phyloP scores from a whole-genome alignment of 2,797 vertebrate genomes.

The Peromyscus aztecus region DNA sequence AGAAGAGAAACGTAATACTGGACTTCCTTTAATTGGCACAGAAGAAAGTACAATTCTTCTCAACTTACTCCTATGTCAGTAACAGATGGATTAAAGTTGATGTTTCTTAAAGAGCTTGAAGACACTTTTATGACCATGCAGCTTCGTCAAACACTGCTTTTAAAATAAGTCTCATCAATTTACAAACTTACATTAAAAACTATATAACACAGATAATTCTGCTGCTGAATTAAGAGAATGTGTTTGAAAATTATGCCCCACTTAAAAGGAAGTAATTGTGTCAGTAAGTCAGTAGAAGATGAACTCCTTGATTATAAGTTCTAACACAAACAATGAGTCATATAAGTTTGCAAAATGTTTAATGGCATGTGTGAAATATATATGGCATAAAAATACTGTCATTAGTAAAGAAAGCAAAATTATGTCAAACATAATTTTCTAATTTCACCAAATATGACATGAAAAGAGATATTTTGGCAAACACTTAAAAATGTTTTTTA shows the following conservation, averaged over 20 bases:
- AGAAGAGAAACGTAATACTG: neutral
- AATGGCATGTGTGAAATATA: neutral
- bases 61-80: neutral
- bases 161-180: neutral
- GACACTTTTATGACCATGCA: neutral
- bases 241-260: neutral
- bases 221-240: neutral
- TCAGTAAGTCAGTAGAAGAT: neutral
- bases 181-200: neutral
- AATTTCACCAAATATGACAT: neutral
- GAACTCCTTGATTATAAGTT: neutral
- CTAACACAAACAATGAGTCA: neutral
- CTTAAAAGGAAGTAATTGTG: slow-evolving; percentile 7
- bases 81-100: neutral
- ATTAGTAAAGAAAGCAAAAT: neutral
- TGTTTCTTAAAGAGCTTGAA: neutral
- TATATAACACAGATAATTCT: neutral
- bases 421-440: neutral
- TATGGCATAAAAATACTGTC: neutral
- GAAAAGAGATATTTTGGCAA: neutral
- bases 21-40: neutral
- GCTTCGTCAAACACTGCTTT: neutral
- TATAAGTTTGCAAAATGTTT: slow-evolving; percentile 4
- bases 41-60: neutral
- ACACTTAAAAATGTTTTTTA: neutral